These are phyloP conservation scores for Furnarius figulus DNA, from an alignment of 2,113 vertebrate genomes.

Conservation along the genomic window DNA sequence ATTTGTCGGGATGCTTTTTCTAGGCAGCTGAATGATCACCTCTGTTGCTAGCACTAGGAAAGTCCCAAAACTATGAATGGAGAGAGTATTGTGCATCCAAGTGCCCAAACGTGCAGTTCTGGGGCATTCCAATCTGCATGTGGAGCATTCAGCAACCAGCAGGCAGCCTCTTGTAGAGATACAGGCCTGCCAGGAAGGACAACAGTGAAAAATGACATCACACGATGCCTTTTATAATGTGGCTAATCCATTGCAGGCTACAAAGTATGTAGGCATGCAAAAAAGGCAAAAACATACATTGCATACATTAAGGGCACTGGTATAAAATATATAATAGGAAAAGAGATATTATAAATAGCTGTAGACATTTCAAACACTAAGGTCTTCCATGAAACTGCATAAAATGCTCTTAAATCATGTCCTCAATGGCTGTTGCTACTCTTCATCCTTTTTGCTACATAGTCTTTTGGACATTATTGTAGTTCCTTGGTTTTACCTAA, in stretches of 20 bases:
- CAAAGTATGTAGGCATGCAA: not conserved
- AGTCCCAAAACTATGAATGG: not conserved
- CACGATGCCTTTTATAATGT: not conserved
- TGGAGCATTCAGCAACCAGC: not conserved
- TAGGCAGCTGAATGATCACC: not conserved
- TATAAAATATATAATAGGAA: not conserved
- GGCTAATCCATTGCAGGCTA: not conserved
- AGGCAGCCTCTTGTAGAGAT: conserved; percentile 17
- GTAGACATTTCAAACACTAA: not conserved
- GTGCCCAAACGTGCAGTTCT: conserved; percentile 34
- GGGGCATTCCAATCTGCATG: conserved; percentile 42
- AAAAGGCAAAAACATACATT: not conserved
- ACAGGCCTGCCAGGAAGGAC: not conserved
- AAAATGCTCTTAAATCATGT: not conserved
- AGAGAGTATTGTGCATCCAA: conserved; percentile 3
- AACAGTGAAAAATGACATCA: conserved; percentile 20
- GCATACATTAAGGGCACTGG: not conserved
- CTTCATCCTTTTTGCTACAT: not conserved
- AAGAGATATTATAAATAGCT: not conserved
- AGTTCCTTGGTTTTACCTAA: not conserved
- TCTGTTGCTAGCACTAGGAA: not conserved
- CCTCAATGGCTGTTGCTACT: not conserved
- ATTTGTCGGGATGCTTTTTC: not conserved
- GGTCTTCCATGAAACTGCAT: not conserved
- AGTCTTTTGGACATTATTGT: not conserved